Percentiles rank a stretch among this genome's conserved stretches.
phyloP scores from a whole-genome alignment of 1,140 invertebrate genomes.

The Zaprionus gabonicus region DNA sequence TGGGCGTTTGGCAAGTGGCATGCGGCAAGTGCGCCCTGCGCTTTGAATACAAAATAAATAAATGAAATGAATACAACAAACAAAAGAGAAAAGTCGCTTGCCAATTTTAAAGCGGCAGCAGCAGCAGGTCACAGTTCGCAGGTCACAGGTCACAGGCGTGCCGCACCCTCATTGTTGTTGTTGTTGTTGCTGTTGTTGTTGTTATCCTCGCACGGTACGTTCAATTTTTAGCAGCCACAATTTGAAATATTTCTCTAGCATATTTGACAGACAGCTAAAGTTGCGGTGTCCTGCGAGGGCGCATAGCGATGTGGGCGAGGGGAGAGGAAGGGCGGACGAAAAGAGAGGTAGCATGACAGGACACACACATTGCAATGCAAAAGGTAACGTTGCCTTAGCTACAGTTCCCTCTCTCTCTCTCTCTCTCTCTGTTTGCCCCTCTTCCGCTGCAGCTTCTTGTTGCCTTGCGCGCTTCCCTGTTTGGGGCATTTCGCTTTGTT shows the following conservation, averaged over 20 bases:
- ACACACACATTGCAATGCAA: slow-evolving; percentile 65
- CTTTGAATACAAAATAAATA: slow-evolving; percentile 82
- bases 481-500: slow-evolving; percentile 65
- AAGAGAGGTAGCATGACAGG: slow-evolving; percentile 2
- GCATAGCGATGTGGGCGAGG: not conserved
- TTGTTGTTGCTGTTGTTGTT: slow-evolving; percentile 22
- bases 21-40: slow-evolving; percentile 52
- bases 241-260: slow-evolving; percentile 81
- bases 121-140: slow-evolving; percentile 26
- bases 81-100: slow-evolving; percentile 32
- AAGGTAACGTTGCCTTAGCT: slow-evolving; percentile 42
- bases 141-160: slow-evolving; percentile 3
- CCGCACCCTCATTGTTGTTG: not conserved
- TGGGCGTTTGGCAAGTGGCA: slow-evolving; percentile 21
- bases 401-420: not conserved
- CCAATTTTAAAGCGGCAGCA: slow-evolving; percentile 41
- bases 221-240: slow-evolving; percentile 82
- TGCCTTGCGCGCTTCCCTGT: slow-evolving; percentile 32
- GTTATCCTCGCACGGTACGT: slow-evolving; percentile 41
- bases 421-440: not conserved
- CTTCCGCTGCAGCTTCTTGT: not conserved
- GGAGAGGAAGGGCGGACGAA: too few species aligned
- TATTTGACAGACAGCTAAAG: slow-evolving; percentile 81
- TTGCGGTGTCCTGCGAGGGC: slow-evolving; percentile 49
- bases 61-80: slow-evolving; percentile 74